phyloP scores from a whole-genome alignment of 2,888 invertebrate species.

The Limenitis camilla region DNA sequence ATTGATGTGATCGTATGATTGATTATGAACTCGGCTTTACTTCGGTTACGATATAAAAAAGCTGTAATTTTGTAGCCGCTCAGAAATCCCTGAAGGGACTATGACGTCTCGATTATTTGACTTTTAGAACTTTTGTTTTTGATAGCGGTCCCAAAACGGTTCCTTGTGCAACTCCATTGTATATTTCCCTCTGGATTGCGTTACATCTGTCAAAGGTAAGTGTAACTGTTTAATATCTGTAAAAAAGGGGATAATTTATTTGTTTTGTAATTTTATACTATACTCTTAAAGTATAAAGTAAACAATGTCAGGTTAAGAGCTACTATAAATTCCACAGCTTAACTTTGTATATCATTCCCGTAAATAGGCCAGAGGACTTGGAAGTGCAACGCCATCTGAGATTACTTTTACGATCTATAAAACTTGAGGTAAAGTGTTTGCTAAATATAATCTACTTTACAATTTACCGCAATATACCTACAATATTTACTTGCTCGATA shows the following conservation, averaged over 20 bases:
- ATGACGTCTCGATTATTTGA: too few relatives aligned
- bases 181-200: too few relatives aligned
- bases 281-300: conserved; percentile 3
- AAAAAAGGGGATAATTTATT: neutral
- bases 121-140: too few relatives aligned
- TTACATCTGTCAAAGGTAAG: too few relatives aligned
- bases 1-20: too few relatives aligned
- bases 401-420: conserved; percentile 23
- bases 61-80: too few relatives aligned
- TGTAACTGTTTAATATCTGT: too few relatives aligned
- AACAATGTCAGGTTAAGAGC: conserved; percentile 15
- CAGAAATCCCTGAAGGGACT: too few relatives aligned
- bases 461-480: neutral
- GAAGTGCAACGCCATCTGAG: conserved; percentile 21
- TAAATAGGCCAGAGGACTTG: conserved; percentile 33
- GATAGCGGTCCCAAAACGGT: too few relatives aligned
- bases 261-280: neutral
- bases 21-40: too few relatives aligned
- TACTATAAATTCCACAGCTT: conserved; percentile 11
- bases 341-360: conserved; percentile 37
- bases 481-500: neutral
- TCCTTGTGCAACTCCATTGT: too few relatives aligned
- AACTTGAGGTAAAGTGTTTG: conserved; percentile 14
- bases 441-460: conserved; percentile 4
- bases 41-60: too few relatives aligned